These are phyloP conservation scores for Steinernema carpocapsae DNA, from an alignment of 2,888 invertebrate species.

Conservation along the genomic window DNA sequence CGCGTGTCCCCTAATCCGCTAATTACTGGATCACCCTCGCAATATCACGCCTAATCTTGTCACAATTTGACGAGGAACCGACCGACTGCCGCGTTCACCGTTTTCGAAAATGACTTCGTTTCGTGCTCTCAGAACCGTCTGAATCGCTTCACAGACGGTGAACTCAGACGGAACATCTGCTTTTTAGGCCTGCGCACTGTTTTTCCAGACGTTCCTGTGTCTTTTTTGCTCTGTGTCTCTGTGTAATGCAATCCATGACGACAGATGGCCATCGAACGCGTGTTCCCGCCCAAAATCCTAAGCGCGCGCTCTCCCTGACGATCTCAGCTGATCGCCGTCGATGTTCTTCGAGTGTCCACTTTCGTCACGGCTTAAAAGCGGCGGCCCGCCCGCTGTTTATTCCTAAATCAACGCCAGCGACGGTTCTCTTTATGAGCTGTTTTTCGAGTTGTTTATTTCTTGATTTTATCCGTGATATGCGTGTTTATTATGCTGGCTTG, in stretches of 20 bases:
- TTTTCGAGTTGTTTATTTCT: neutral
- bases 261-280: constrained; percentile 25
- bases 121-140: no score
- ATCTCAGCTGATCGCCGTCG: constrained; percentile 17
- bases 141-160: no score
- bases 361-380: no score
- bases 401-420: neutral
- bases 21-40: no score
- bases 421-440: neutral
- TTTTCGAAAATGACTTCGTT: no score
- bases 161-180: no score
- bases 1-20: no score
- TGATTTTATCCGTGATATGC: constrained; percentile 11
- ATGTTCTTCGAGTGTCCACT: neutral
- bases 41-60: no score
- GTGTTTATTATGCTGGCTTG: neutral
- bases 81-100: no score
- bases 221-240: no score
- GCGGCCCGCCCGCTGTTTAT: constrained; percentile 10
- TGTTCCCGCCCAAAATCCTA: neutral
- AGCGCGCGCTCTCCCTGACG: neutral
- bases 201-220: neutral
- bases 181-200: neutral
- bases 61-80: no score
- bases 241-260: constrained; percentile 7